Conservation (phyloP, 2,797 vertebrate genomes). For the Ceryle rudis region DNA sequence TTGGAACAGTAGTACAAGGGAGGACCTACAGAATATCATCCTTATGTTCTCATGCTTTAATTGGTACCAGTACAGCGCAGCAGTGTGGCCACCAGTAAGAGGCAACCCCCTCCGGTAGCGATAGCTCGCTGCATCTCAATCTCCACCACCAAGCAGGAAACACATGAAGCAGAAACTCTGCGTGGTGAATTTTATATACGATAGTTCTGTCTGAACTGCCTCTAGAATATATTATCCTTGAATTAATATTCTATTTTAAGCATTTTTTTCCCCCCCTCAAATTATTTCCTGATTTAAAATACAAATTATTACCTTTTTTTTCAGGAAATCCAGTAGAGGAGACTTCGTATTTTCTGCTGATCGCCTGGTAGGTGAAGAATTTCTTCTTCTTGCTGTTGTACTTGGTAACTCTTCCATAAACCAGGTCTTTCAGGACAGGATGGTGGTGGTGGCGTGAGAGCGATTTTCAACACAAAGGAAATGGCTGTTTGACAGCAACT, state of each 20-base stretch:
- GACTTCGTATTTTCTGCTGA: slow-evolving; percentile 98
- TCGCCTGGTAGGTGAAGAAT: slow-evolving; percentile 88
- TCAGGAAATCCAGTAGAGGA: slow-evolving; percentile 93
- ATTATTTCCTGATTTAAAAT: background rate
- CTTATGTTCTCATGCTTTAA: background rate
- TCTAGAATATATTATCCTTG: background rate
- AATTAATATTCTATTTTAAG: background rate
- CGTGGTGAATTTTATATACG: background rate
- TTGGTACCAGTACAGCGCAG: background rate
- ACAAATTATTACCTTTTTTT: slow-evolving; percentile 61
- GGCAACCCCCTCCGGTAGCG: background rate
- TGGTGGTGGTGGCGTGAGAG: background rate
- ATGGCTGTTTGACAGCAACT: background rate
- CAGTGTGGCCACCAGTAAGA: background rate
- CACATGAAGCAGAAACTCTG: background rate
- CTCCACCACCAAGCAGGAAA: background rate
- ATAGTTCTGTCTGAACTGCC: background rate
- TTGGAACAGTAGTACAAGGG: background rate
- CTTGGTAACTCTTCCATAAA: background rate
- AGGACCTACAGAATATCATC: background rate
- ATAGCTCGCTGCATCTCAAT: background rate
- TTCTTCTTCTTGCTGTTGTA: slow-evolving; percentile 32
- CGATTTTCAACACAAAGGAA: background rate
- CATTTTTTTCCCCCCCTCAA: background rate
- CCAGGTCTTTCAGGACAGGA: background rate